Evolutionary conservation across 2,797 vertebrate genomes (phyloP).

Genomic region (Pogonophryne albipinna): DNA sequence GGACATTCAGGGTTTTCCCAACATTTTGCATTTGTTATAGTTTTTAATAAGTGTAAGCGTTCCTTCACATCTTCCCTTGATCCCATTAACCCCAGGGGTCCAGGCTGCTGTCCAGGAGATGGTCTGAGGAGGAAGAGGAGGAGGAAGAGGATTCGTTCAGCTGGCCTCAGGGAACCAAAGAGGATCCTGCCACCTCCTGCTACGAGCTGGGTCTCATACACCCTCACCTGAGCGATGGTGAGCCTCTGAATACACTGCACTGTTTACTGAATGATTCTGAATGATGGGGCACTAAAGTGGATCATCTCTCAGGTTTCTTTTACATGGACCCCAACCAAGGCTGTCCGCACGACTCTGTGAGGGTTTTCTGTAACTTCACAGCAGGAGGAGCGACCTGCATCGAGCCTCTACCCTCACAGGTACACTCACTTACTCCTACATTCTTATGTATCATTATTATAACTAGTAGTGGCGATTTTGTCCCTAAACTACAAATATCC

Average conservation of each 20-base stretch:
- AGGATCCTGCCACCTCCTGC: conserved; percentile 82
- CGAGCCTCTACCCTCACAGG: conserved; percentile 74
- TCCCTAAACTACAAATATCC: no score
- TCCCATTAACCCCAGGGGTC: conserved; percentile 19
- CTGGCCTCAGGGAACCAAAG: conserved; percentile 75
- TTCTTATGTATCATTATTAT: no score
- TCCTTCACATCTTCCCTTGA: no score
- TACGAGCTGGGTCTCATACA: conserved; percentile 77
- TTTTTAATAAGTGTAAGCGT: no score
- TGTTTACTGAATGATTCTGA: not conserved
- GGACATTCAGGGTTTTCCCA: no score
- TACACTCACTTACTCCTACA: conserved; percentile 38
- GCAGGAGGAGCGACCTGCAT: conserved; percentile 86
- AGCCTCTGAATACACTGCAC: conserved; percentile 3
- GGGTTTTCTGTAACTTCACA: conserved; percentile 87
- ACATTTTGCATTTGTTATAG: no score
- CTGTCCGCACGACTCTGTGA: conserved; percentile 81
- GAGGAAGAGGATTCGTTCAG: conserved; percentile 56
- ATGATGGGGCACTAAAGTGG: not conserved
- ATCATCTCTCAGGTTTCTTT: conserved; percentile 79
- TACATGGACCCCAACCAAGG: conserved; percentile 88
- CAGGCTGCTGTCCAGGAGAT: conserved; percentile 31
- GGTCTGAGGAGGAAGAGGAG: conserved; percentile 47
- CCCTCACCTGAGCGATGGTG: conserved; percentile 80
- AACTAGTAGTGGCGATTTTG: no score